Percentiles rank a stretch among this genome's conserved stretches.
Evolutionary conservation across 1,140 invertebrate species (phyloP).

Genomic region (Drosophila azteca): DNA sequence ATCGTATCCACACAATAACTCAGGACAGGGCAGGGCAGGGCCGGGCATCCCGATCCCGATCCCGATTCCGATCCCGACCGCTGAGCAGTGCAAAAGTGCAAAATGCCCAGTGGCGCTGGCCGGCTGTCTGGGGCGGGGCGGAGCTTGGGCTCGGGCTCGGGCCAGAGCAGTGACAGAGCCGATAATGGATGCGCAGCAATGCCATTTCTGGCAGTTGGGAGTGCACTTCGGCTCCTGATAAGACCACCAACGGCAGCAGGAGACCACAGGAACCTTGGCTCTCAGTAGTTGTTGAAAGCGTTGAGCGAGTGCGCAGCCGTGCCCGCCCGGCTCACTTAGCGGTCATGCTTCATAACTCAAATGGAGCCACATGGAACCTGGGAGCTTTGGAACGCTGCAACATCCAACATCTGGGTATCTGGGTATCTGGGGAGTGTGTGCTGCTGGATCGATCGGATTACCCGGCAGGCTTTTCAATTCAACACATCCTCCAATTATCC

Average conservation of each 20-base stretch:
- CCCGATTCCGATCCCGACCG: not conserved
- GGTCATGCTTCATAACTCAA: slow-evolving; percentile 64
- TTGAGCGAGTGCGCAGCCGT: slow-evolving; percentile 64
- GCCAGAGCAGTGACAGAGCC: slow-evolving; percentile 68
- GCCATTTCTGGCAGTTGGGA: slow-evolving; percentile 79
- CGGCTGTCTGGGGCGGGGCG: slow-evolving; percentile 26
- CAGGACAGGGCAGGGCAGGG: slow-evolving; percentile 12
- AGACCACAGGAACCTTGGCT: slow-evolving; percentile 6
- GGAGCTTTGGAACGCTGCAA: not conserved
- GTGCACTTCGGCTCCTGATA: slow-evolving; percentile 77
- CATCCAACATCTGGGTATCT: not conserved
- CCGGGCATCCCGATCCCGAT: too few species aligned
- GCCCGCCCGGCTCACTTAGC: slow-evolving; percentile 63
- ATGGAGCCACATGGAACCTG: not conserved
- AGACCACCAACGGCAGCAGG: slow-evolving; percentile 65
- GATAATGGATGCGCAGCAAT: slow-evolving; percentile 79
- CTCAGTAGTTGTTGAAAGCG: slow-evolving; percentile 80
- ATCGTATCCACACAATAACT: slow-evolving; percentile 82
- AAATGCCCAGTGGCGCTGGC: slow-evolving; percentile 73
- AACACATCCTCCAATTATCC: slow-evolving; percentile 76
- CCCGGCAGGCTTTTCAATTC: slow-evolving; percentile 80
- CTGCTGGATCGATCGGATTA: slow-evolving; percentile 70
- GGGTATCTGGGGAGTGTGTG: slow-evolving; percentile 1
- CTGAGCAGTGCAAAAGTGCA: slow-evolving; percentile 31
- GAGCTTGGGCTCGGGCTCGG: slow-evolving; percentile 13